Evolutionary conservation across 2,113 vertebrate species (phyloP).

Genomic region (Hippolais icterina): DNA sequence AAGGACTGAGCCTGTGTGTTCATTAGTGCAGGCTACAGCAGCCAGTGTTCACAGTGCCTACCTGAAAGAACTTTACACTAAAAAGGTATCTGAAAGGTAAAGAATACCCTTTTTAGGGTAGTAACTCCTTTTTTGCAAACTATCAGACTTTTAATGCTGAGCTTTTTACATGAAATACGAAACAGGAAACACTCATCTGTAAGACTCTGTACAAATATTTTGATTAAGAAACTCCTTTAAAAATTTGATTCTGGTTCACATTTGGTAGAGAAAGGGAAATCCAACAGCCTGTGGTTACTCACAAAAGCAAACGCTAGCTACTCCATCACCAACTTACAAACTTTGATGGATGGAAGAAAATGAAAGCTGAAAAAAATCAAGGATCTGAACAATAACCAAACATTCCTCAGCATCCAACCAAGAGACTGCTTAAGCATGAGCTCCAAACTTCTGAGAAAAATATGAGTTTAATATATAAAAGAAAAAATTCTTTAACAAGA

Average conservation of each 20-base stretch:
- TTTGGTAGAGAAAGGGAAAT: constrained; percentile 32
- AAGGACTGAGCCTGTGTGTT: neutral
- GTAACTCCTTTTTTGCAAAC: constrained; percentile 35
- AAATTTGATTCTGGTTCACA: constrained; percentile 45
- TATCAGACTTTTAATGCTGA: constrained; percentile 5
- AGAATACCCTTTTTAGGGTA: constrained; percentile 20
- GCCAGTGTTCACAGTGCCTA: neutral
- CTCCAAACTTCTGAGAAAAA: constrained; percentile 27
- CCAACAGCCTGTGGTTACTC: constrained; percentile 49
- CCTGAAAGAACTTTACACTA: neutral
- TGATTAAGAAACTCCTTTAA: constrained; percentile 49
- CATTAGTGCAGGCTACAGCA: neutral
- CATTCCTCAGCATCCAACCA: constrained; percentile 20
- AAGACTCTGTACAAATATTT: constrained; percentile 52
- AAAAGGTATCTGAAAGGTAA: constrained; percentile 30
- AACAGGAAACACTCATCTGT: constrained; percentile 26
- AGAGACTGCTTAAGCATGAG: constrained; percentile 6
- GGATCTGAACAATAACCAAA: constrained; percentile 50
- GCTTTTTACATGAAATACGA: constrained; percentile 53
- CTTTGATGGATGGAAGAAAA: constrained; percentile 32
- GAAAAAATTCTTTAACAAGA: constrained; percentile 43
- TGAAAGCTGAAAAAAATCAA: constrained; percentile 35
- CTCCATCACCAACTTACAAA: constrained; percentile 45
- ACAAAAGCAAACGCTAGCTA: constrained; percentile 59
- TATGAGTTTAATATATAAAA: constrained; percentile 3